Base-by-base conservation (phyloP, 1,140 invertebrate genomes). In the Eumaeus atala region DNA sequence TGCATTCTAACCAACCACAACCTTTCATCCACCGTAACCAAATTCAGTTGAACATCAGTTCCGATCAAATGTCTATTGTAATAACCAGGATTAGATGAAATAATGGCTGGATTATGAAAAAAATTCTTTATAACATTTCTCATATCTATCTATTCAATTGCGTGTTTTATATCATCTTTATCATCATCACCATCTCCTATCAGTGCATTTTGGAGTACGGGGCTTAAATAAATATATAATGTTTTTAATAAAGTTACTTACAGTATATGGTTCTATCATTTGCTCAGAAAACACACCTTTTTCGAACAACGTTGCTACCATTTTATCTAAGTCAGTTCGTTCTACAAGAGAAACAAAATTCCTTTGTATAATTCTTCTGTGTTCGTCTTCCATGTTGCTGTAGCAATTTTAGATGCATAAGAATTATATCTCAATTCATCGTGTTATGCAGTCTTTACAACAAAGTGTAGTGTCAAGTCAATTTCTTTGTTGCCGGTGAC, bases 181-280 rank as follows among this genome's bases (percentile, higher is more conserved):
- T 28, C 21, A 28, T 6, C 21, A 28, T 28, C 21, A 28, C 6
- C 21, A 28, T 2, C 21, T 28, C 21, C 6, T 28, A 28, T 28
- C 21, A 28, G 21, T 28, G 2, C 21, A 28, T 28, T 28, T 2
- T 28, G 2, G 21, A n/a, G n/a, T n/a, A n/a, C 6, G 21, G 6
- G 6, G 6, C 21, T 28, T 28, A 28, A 28, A 28, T 28, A 6
- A 28, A 28, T 3, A 6, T 28, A 2, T 28, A 28, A 28, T 28
- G 12, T 11, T 42, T 3, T 42, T 8, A 42, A 12, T 58, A 18
- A 36, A 28, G 21, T 5, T 34, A 54, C 55, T 71, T 60, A 87
- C 87, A 60, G 64, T 74, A 51, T 82, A 87, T 9, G 69, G 74
- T 63, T 87, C 87, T 28, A 85, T 84, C 83, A 87, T 87, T 48